Percentiles rank a stretch among this genome's conserved stretches.
Conservation (phyloP, 2,797 vertebrate genomes). For the Pipistrellus nathusii region DNA sequence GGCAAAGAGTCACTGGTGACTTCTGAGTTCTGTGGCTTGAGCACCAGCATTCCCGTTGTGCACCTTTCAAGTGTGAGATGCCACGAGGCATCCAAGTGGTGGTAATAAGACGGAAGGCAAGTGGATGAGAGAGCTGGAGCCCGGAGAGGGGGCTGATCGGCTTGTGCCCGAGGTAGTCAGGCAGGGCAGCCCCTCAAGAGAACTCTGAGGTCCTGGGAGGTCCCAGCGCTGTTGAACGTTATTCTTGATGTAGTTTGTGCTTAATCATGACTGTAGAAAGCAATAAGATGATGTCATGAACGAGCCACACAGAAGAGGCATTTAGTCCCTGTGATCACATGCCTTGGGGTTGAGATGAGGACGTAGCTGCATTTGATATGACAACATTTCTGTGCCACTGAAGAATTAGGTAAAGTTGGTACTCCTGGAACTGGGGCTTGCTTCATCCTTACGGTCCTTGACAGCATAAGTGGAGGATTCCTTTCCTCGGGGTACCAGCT, state of each 20-base stretch:
- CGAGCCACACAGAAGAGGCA: neutral
- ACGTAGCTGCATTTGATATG: neutral
- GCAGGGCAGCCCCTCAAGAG: neutral
- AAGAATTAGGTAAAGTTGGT: neutral
- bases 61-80: neutral
- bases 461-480: neutral
- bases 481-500: neutral
- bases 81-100: neutral
- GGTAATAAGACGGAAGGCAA: neutral
- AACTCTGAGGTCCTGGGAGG: neutral
- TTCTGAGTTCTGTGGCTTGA: neutral
- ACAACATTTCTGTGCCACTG: neutral
- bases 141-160: neutral
- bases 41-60: neutral
- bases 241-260: neutral
- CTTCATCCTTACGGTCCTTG: neutral
- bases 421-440: neutral
- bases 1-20: neutral
- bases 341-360: neutral
- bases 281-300: neutral
- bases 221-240: neutral
- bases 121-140: neutral
- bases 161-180: rapidly evolving
- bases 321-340: neutral
- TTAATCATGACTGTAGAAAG: neutral